Base-by-base conservation (phyloP, 2,797 vertebrate species). In the Trematomus bernacchii region DNA sequence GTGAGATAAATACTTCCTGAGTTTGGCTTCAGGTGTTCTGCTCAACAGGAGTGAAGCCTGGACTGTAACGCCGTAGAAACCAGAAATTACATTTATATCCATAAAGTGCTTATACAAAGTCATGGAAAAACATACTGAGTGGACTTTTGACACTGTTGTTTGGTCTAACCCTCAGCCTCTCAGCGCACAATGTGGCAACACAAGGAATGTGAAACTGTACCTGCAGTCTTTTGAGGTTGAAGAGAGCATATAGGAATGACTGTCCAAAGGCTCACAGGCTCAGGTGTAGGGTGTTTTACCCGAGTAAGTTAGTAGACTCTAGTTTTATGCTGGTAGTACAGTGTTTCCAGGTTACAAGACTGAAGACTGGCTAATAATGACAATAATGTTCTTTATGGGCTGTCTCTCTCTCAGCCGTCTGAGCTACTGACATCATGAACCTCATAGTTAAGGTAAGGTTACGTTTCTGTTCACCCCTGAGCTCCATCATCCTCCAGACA, bases 1-100 rank as follows among this genome's bases (percentile, higher is more conserved):
- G 21, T 61, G 21, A 61, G 47, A 43, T 43, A n/a, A 71, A 30
- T 33, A 33, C 44, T 43, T 69, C 13, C 59, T 69, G 12, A 44
- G 18, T 51, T 13, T 10, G 6, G 11, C 23, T 37, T 64, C 74
- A 8, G 46, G 52, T 64, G 47, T 47, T 46, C 23, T 10, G 14
- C 12, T 52, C 18, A 21, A 7, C 48, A 53, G 40, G 19, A 33
- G 5, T 40, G 50, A 74, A 43, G 30, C 37, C 18, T 18, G 7
- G 23, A 62, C 2, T 7, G 23, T 48, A 10, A n/a, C 19, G 19
- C 18, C n/a, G 23, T 18, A 59, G 12, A 59, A 30, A n/a, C n/a
- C 52, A 57, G 23, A 23, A n/a, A n/a, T 55, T 40, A 47, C 55
- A 42, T 68, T 55, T 33, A 10, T 21, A 43, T 19, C 3, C 16